Base-by-base conservation (phyloP, 2,113 vertebrate species). In the Psephotus haematonotus region DNA sequence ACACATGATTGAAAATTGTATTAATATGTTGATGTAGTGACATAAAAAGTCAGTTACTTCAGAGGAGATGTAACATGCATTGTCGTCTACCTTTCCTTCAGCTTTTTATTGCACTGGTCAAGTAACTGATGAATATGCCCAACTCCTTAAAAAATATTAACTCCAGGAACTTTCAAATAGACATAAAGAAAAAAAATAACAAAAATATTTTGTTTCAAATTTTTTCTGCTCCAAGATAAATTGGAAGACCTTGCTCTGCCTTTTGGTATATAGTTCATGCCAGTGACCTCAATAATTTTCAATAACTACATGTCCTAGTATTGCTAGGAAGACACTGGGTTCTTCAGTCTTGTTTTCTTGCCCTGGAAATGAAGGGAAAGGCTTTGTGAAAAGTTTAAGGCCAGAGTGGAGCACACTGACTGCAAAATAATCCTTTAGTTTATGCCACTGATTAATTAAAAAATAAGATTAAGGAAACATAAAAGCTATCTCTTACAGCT, bases 91-190 rank as follows among this genome's bases (percentile, higher is more conserved):
- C 31, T 85, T 57, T 67, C 31, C 39, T 67, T 37, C 47, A 69
- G 17, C 22, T 76, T 63, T 10, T 28, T 49, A 6, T 17, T 46
- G 9, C 24, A 15, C 11, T 37, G 13, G 3, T 75, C 24, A 76
- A 49, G 31, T 24, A 22, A 41, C 13, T 1, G 0, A 43, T 50
- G 28, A 13, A 72, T 0, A 0, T 28, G 10, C 18, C 28, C 27
- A 62, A 17, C 3, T 88, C 64, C 25, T 70, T 39, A 44, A 49
- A 92, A 70, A 62, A 14, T 9, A 47, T 25, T 24, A 77, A 55
- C 20, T 10, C 20, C 31, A 14, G 16, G 15, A 83, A 27, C 10
- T 35, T 86, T 14, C n/a, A 76, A 76, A 72, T 6, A 28, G 3
- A 9, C 33, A 47, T 29, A 9, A 20, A 72, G 22, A 27, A 22